phyloP scores from a whole-genome alignment of 2,888 invertebrate genomes.

The Dastarcus helophoroides region DNA sequence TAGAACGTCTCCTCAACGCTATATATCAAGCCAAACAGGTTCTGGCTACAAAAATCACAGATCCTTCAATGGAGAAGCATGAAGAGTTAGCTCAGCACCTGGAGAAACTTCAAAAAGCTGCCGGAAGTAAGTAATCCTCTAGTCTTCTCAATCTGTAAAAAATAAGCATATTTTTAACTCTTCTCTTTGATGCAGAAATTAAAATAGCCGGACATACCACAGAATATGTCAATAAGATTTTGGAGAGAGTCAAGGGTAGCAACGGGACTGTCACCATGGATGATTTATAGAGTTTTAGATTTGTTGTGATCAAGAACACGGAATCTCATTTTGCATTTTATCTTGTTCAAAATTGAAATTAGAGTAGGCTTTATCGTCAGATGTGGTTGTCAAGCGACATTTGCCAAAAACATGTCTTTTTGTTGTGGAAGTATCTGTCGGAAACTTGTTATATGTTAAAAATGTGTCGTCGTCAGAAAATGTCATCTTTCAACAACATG shows the following conservation, averaged over 20 bases:
- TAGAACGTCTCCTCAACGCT: slow-evolving; percentile 66
- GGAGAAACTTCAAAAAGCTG: slow-evolving; percentile 55
- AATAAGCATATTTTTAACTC: slow-evolving; percentile 1
- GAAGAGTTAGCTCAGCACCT: slow-evolving; percentile 60
- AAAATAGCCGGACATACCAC: slow-evolving; percentile 86
- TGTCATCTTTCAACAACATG: no score
- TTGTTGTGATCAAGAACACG: slow-evolving; percentile 9
- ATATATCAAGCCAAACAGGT: slow-evolving; percentile 68
- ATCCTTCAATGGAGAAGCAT: slow-evolving; percentile 42
- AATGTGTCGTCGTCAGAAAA: no score
- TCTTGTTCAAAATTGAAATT: slow-evolving; percentile 1
- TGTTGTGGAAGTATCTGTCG: no score
- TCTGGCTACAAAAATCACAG: slow-evolving; percentile 53
- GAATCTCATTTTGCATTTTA: slow-evolving; percentile 8
- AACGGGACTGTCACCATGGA: slow-evolving; percentile 71
- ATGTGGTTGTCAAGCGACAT: no score
- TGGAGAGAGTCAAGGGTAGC: slow-evolving; percentile 67
- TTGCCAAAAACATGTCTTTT: no score
- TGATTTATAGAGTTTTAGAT: slow-evolving; percentile 35
- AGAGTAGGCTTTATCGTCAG: no score
- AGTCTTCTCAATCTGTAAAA: background rate
- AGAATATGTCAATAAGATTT: slow-evolving; percentile 85
- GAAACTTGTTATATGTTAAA: no score
- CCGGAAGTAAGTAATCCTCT: slow-evolving; percentile 51
- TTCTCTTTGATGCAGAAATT: slow-evolving; percentile 49